Base-by-base conservation (phyloP, 2,113 vertebrate genomes). In the Lagopus leucura region DNA sequence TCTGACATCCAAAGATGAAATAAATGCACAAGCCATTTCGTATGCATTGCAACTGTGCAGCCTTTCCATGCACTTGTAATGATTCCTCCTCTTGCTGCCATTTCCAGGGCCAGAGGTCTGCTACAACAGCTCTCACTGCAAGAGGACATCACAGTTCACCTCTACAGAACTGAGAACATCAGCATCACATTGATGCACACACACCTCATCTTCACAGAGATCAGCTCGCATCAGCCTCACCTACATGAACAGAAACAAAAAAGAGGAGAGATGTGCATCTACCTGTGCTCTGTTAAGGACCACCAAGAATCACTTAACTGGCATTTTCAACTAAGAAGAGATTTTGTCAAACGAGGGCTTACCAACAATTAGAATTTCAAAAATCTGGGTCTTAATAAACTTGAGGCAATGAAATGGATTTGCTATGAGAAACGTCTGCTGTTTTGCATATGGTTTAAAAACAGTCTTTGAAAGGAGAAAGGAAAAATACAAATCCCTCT, bases 11-110 rank as follows among this genome's bases (percentile, higher is more conserved):
- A 13, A 1, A 72, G 5, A 16, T 2, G 20, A 79, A 64, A 22
- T 8, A 45, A 1, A 2, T 5, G 38, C 28, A 21, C 42, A 10
- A 64, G 40, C 10, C 40, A 73, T 32, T 25, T 47, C 60, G 60
- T 30, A n/a, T 14, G 3, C 0, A 0, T 28, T 22, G 21, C 24
- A 52, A 6, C 0, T n/a, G 65, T 3, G 2, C 11, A 71, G 24
- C 50, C 61, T 67, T 48, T 13, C 50, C 32, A 57, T 1, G n/a
- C 1, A 6, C 24, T n/a, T 11, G 43, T 10, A 76, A 3, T 15
- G 28, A 58, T 63, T 70, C 17, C 61, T 70, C 22, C 76, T 89
- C 78, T 38, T 28, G 60, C 60, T 77, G 69, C 54, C 40, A 34
- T 8, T 34, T 13, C 25, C 36, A 27, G 0, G 3, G 5, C 27